These are phyloP conservation scores for Dreissena rostriformis DNA, from an alignment of 1,140 invertebrate genomes.

Conservation along the genomic window DNA sequence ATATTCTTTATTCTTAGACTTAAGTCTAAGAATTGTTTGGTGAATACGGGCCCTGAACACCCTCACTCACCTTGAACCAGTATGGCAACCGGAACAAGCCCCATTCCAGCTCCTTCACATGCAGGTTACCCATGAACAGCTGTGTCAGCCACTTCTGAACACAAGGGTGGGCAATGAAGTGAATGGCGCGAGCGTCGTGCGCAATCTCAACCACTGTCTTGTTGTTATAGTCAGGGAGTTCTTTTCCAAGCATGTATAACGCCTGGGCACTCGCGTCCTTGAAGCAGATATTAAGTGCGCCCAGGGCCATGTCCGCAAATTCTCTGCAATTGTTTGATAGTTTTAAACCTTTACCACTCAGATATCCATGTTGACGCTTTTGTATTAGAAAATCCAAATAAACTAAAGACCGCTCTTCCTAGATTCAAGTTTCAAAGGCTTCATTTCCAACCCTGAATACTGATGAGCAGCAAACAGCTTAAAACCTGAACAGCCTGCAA, in stretches of 20 bases:
- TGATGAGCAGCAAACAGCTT: no score
- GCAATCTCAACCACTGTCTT: slow-evolving; percentile 76
- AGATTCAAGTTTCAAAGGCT: no score
- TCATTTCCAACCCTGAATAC: no score
- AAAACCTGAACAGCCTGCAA: no score
- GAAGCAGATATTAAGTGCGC: slow-evolving; percentile 79
- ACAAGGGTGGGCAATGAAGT: slow-evolving; percentile 81
- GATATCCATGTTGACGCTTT: no score
- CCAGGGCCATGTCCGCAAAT: slow-evolving; percentile 80
- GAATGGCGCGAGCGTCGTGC: slow-evolving; percentile 72
- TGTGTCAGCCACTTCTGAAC: slow-evolving; percentile 81
- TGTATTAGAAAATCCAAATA: no score
- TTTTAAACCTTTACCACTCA: no score
- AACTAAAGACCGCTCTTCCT: no score
- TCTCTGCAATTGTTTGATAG: slow-evolving; percentile 63
- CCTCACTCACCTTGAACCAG: slow-evolving; percentile 77
- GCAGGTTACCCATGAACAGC: slow-evolving; percentile 78
- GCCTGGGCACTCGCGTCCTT: slow-evolving; percentile 74
- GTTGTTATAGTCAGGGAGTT: slow-evolving; percentile 79
- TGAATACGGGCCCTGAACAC: no score
- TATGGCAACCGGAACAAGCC: slow-evolving; percentile 73
- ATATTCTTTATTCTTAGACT: no score
- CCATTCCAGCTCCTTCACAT: slow-evolving; percentile 77
- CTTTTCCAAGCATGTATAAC: slow-evolving; percentile 77
- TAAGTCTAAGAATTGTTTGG: no score